These are phyloP conservation scores for Phalacrocorax brasilianus DNA, from an alignment of 2,113 vertebrate species.

Conservation along the genomic window DNA sequence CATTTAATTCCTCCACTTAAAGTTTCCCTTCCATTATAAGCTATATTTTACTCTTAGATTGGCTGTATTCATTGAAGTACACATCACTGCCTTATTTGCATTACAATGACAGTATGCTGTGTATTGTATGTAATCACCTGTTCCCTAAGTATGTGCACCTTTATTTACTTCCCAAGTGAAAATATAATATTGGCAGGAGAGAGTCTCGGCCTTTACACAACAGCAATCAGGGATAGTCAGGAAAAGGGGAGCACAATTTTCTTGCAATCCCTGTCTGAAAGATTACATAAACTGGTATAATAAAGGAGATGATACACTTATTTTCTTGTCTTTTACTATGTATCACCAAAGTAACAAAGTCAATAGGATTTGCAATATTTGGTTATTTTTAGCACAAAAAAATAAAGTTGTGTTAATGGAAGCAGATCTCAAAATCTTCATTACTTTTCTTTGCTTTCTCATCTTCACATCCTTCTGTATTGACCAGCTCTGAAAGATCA, in stretches of 20 bases:
- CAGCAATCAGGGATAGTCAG: not conserved
- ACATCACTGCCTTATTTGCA: constrained; percentile 24
- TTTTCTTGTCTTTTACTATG: not conserved
- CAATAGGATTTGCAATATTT: not conserved
- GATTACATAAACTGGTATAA: not conserved
- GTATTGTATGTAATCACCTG: not conserved
- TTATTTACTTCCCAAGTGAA: not conserved
- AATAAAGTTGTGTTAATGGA: not conserved
- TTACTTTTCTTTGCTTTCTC: not conserved
- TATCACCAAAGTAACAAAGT: not conserved
- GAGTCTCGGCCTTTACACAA: not conserved
- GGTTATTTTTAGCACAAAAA: not conserved
- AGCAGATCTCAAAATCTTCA: not conserved
- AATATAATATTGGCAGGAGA: not conserved
- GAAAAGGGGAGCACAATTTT: not conserved
- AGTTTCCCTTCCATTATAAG: constrained; percentile 14
- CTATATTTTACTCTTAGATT: constrained; percentile 32
- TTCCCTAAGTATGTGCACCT: not conserved
- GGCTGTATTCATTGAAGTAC: constrained; percentile 12
- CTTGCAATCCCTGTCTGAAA: not conserved
- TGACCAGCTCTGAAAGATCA: not conserved
- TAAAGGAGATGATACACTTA: not conserved
- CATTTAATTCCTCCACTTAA: constrained; percentile 32
- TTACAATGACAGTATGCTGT: not conserved
- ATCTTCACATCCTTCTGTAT: not conserved